A percentile compares a stretch with the other conserved stretches of the same genome.
phyloP scores from a whole-genome alignment of 2,113 vertebrate genomes.

The human (Homo sapiens) region DNA sequence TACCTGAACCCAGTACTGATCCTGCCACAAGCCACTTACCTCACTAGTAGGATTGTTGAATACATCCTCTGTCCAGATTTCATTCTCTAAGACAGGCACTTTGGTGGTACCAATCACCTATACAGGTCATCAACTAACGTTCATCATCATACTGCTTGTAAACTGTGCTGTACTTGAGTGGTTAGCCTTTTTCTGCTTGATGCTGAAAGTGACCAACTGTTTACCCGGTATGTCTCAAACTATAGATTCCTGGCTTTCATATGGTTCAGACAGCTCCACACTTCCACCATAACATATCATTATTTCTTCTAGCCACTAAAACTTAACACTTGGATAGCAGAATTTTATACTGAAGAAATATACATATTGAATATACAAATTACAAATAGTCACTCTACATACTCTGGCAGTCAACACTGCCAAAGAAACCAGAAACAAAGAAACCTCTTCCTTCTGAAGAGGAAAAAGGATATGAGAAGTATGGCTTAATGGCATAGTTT shows the following conservation, averaged over 20 bases:
- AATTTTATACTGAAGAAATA: conserved; percentile 34
- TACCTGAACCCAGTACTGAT: background rate
- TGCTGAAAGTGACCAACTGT: background rate
- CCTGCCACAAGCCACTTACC: background rate
- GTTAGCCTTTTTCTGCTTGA: background rate
- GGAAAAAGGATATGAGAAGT: background rate
- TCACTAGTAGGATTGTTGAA: background rate
- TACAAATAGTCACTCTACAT: background rate
- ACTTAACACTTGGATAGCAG: background rate
- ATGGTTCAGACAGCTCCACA: background rate
- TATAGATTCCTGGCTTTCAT: background rate
- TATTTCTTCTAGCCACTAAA: conserved; percentile 33
- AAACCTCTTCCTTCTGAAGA: background rate
- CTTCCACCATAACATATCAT: background rate
- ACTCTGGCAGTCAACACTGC: background rate
- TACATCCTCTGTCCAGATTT: background rate
- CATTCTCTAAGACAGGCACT: background rate
- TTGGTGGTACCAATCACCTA: background rate
- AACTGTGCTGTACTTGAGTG: background rate
- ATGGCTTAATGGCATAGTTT: background rate
- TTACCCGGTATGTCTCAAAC: background rate
- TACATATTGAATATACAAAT: background rate
- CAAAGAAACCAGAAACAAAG: conserved; percentile 32
- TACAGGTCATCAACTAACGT: background rate
- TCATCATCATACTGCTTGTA: background rate